Conservation (phyloP, 2,113 vertebrate species). For the Syngnathus typhle region DNA sequence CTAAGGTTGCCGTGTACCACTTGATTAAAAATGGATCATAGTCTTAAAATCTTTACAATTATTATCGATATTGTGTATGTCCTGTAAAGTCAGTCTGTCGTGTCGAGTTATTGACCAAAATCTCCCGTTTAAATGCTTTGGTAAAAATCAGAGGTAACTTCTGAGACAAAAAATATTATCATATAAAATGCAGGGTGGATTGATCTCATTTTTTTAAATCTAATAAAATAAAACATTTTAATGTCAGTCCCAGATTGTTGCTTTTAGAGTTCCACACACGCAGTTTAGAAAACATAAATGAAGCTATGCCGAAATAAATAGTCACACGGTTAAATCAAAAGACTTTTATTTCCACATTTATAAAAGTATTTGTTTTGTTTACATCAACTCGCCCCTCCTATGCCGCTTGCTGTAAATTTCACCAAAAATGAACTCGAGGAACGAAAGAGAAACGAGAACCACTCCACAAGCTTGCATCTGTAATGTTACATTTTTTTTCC, state of each 20-base stretch:
- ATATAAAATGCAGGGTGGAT: neutral
- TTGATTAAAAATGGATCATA: neutral
- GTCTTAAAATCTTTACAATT: neutral
- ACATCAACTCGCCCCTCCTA: conserved; percentile 62
- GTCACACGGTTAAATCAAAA: conserved; percentile 76
- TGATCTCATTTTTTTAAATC: neutral
- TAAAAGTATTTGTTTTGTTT: conserved; percentile 78
- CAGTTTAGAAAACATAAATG: neutral
- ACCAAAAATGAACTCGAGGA: conserved; percentile 10
- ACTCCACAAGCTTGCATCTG: conserved; percentile 92
- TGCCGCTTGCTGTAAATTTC: conserved; percentile 47
- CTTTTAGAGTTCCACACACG: neutral
- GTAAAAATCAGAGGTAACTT: neutral
- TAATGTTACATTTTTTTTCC: conserved; percentile 77
- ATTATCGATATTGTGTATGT: neutral
- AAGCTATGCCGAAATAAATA: neutral
- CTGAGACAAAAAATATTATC: neutral
- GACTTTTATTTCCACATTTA: conserved; percentile 96
- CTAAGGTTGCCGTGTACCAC: conserved; percentile 14
- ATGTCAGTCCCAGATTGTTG: neutral
- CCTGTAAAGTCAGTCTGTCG: neutral
- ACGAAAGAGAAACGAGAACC: conserved; percentile 67
- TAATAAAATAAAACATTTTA: neutral
- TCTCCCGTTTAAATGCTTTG: neutral
- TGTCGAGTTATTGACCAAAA: neutral